Evolutionary conservation across 2,113 vertebrate genomes (phyloP).

Genomic region (Danionella cerebrum): DNA sequence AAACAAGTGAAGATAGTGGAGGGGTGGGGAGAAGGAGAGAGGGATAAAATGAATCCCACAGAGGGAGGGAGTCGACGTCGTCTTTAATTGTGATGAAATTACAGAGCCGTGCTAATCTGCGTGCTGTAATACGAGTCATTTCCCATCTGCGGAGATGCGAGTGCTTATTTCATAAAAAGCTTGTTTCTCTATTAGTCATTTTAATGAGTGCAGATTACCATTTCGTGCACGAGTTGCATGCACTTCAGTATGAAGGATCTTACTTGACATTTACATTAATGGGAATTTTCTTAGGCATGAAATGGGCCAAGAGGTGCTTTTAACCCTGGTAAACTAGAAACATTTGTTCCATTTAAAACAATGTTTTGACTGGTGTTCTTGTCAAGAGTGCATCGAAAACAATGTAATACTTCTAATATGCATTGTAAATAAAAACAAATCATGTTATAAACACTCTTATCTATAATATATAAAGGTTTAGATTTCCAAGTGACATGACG

Average conservation of each 20-base stretch:
- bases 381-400: neutral
- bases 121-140: constrained; percentile 57
- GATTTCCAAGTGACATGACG: neutral
- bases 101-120: constrained; percentile 62
- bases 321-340: constrained; percentile 29
- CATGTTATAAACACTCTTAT: too few relatives aligned
- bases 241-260: constrained; percentile 32
- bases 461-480: too few relatives aligned
- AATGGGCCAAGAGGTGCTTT: constrained; percentile 34
- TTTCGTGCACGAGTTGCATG: constrained; percentile 26
- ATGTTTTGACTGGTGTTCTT: neutral
- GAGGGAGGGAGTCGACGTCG: constrained; percentile 49
- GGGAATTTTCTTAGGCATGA: constrained; percentile 38
- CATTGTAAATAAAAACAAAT: neutral
- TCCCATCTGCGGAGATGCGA: constrained; percentile 52
- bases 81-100: constrained; percentile 69
- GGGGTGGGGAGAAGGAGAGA: constrained; percentile 37
- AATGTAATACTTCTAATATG: too few relatives aligned
- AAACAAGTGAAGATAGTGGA: neutral
- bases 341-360: neutral
- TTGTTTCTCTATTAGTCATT: constrained; percentile 56
- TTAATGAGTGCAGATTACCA: constrained; percentile 54
- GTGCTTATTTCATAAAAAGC: constrained; percentile 50
- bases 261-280: constrained; percentile 46
- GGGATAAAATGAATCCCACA: constrained; percentile 59